Percentiles rank a stretch among this genome's conserved stretches.
phyloP scores from a whole-genome alignment of 2,113 vertebrate genomes.

The Vicugna pacos region DNA sequence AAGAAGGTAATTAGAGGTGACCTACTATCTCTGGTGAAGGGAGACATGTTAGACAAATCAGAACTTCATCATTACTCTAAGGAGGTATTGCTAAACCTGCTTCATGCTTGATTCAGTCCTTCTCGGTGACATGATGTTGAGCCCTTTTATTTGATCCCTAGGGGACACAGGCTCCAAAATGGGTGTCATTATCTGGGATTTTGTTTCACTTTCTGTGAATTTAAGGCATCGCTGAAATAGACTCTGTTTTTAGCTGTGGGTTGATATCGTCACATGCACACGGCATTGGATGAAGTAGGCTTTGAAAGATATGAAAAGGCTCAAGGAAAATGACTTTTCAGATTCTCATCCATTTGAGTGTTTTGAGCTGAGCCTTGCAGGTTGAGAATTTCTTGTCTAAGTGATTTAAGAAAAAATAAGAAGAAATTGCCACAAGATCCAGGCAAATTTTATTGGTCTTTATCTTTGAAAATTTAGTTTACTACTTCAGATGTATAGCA shows the following conservation, averaged over 20 bases:
- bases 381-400: slow-evolving; percentile 51
- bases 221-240: slow-evolving; percentile 67
- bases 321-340: slow-evolving; percentile 69
- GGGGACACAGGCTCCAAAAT: slow-evolving; percentile 59
- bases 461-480: slow-evolving; percentile 41
- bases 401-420: slow-evolving; percentile 40
- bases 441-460: background rate
- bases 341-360: slow-evolving; percentile 37
- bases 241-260: slow-evolving; percentile 55
- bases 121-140: background rate
- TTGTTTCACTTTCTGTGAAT: slow-evolving; percentile 73
- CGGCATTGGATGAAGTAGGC: slow-evolving; percentile 33
- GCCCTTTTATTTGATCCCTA: slow-evolving; percentile 65
- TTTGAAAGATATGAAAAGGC: slow-evolving; percentile 62
- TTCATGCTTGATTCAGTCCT: slow-evolving; percentile 17
- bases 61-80: slow-evolving; percentile 53
- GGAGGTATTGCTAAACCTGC: slow-evolving; percentile 8
- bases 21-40: slow-evolving; percentile 13
- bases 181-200: slow-evolving; percentile 71
- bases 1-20: slow-evolving; percentile 74
- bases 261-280: background rate
- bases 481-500: background rate
- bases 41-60: slow-evolving; percentile 34
- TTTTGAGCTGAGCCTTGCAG: slow-evolving; percentile 51
- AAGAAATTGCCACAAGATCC: slow-evolving; percentile 22